phyloP scores from a whole-genome alignment of 2,113 vertebrate genomes.

The Scartelaos histophorus region DNA sequence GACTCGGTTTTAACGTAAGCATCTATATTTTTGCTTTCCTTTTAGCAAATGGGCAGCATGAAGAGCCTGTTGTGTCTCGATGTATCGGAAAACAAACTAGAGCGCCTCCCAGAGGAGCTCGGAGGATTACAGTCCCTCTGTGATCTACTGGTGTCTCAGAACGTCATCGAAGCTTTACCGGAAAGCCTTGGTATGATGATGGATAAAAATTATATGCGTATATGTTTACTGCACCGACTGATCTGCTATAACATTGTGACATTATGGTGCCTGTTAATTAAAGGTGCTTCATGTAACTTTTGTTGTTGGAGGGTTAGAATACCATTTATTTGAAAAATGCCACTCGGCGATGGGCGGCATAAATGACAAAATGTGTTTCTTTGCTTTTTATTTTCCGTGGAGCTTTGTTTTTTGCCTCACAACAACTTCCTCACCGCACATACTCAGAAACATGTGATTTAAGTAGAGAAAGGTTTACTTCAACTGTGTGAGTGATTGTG shows the following conservation, averaged over 20 bases:
- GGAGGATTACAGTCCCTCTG: conserved; percentile 85
- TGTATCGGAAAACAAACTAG: conserved; percentile 96
- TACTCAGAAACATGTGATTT: too few species aligned
- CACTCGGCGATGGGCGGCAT: too few species aligned
- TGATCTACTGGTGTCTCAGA: conserved; percentile 95
- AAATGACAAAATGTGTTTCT: too few species aligned
- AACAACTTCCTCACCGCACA: too few species aligned
- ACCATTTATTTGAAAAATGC: too few species aligned
- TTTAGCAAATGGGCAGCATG: conserved; percentile 91
- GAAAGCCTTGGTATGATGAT: conserved; percentile 86
- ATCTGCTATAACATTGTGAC: background rate
- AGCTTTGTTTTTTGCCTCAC: too few species aligned
- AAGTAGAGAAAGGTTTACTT: too few species aligned
- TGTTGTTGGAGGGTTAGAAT: background rate
- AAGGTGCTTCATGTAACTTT: background rate
- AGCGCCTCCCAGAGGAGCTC: conserved; percentile 91
- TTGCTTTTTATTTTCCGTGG: too few species aligned
- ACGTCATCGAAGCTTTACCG: conserved; percentile 88
- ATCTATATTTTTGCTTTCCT: background rate
- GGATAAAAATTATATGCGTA: background rate
- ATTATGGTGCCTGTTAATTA: background rate
- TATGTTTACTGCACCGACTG: background rate
- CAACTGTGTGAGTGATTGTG: too few species aligned
- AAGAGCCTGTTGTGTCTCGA: conserved; percentile 94
- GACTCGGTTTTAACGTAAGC: background rate